A percentile compares a stretch with the other conserved stretches of the same genome.
These are phyloP conservation scores for Acanthacorydalis orientalis DNA, from an alignment of 2,888 invertebrate species.

Conservation along the genomic window DNA sequence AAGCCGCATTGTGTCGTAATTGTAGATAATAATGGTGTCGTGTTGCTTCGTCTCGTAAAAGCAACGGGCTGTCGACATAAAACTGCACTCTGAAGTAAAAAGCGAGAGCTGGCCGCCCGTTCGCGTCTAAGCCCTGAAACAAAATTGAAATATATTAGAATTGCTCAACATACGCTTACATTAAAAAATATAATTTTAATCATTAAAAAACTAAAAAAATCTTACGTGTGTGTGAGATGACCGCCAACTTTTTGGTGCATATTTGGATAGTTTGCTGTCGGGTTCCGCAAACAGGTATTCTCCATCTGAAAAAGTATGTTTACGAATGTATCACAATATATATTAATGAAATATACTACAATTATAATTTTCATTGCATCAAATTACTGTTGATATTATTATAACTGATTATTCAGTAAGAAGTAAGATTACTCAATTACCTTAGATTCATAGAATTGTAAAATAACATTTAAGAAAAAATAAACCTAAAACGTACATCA, in stretches of 20 bases:
- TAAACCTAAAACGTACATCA: too few relatives aligned
- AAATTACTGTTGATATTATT: neutral
- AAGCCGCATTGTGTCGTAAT: constrained; percentile 71
- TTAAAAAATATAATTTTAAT: neutral
- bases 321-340: neutral
- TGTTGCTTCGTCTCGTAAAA: constrained; percentile 80
- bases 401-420: too few relatives aligned
- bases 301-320: constrained; percentile 66
- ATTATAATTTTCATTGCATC: too few relatives aligned
- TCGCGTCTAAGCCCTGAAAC: constrained; percentile 70
- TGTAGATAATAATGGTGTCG: constrained; percentile 91
- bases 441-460: too few relatives aligned
- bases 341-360: neutral
- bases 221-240: constrained; percentile 82
- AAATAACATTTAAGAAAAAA: too few relatives aligned
- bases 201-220: constrained; percentile 14
- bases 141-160: constrained; percentile 10
- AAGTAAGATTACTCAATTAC: too few relatives aligned
- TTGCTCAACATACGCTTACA: neutral
- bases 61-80: constrained; percentile 81
- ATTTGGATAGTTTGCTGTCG: constrained; percentile 90
- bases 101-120: constrained; percentile 75
- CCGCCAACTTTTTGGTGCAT: constrained; percentile 93
- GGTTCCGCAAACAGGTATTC: constrained; percentile 91
- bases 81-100: constrained; percentile 85